Base-by-base conservation (phyloP, 2,888 invertebrate species). In the Athrips mouffetella region DNA sequence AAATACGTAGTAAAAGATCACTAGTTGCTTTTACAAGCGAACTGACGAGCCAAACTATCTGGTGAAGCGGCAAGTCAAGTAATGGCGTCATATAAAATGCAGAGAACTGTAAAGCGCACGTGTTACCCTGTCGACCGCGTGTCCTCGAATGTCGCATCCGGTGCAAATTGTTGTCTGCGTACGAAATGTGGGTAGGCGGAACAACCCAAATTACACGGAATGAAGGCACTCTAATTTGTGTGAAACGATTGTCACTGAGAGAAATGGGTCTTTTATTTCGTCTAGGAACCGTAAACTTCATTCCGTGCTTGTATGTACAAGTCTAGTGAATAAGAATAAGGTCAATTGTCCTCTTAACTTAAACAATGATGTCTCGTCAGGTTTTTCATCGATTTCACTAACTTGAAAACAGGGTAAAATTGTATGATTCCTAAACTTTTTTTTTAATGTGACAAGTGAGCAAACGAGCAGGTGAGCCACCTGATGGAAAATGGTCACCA, bases 51-150 rank as follows among this genome's bases (percentile, higher is more conserved):
- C 18, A 45, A 48, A 45, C 47, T 51, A 65, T 63, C 63, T 60
- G 62, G 55, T 63, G 55, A 58, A 68, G 48, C 51, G 57, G 57
- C 62, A 51, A 63, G 61, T 55, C 59, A 58, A 55, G 63, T 65
- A 65, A 67, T 71, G 62, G 65, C 65, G 59, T 55, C 63, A 53
- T 71, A 80, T 82, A 76, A 82, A 82, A 78, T 67, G 76, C 81
- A 84, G 75, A 55, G 60, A 64, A 73, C 71, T 71, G 65, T 85
- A 74, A 84, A 78, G 65, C 65, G 73, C 85, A 85, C 79, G 73
- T 80, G 82, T 58, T 57, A 50, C 61, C 53, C 48, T 54, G 62
- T 58, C 63, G 63, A 62, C 55, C 53, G 65, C 68, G 60, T 65
- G 65, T 68, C 69, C 66, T 62, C 65, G 68, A 74, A 60, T 78